Conservation (phyloP, 2,113 vertebrate species). For the Plestiodon gilberti region DNA sequence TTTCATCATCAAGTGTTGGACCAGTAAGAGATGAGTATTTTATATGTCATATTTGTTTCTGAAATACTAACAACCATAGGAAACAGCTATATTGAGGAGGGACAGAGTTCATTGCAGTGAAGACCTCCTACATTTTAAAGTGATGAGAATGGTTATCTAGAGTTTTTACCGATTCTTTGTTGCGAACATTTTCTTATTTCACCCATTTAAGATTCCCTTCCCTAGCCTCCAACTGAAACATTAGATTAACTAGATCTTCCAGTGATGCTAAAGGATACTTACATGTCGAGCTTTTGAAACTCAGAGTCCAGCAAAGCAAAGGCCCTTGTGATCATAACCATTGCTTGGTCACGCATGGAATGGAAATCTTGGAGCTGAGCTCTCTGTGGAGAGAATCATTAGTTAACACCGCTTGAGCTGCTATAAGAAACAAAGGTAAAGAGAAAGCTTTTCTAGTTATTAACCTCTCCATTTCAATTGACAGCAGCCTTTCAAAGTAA, state of each 20-base stretch:
- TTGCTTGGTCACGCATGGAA: conserved; percentile 69
- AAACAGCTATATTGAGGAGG: not conserved
- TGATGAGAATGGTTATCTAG: not conserved
- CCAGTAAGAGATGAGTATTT: not conserved
- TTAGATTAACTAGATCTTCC: not conserved
- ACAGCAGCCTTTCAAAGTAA: not conserved
- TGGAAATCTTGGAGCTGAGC: conserved; percentile 69
- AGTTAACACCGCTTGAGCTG: conserved; percentile 24
- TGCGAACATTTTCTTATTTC: not conserved
- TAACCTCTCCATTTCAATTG: not conserved
- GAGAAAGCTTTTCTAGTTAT: conserved; percentile 21
- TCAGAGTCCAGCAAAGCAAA: conserved; percentile 77
- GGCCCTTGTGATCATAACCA: conserved; percentile 73
- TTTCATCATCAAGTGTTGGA: not conserved
- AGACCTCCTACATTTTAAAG: not conserved
- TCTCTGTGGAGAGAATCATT: conserved; percentile 46
- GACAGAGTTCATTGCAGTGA: not conserved
- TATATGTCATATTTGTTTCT: not conserved
- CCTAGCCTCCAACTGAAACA: not conserved
- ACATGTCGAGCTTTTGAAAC: conserved; percentile 79
- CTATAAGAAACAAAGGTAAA: not conserved
- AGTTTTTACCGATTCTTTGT: not conserved
- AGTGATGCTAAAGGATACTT: conserved; percentile 27
- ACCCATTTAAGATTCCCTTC: not conserved
- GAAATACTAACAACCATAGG: not conserved